Conservation (phyloP, 1,140 invertebrate species). For the Zophobas morio region DNA sequence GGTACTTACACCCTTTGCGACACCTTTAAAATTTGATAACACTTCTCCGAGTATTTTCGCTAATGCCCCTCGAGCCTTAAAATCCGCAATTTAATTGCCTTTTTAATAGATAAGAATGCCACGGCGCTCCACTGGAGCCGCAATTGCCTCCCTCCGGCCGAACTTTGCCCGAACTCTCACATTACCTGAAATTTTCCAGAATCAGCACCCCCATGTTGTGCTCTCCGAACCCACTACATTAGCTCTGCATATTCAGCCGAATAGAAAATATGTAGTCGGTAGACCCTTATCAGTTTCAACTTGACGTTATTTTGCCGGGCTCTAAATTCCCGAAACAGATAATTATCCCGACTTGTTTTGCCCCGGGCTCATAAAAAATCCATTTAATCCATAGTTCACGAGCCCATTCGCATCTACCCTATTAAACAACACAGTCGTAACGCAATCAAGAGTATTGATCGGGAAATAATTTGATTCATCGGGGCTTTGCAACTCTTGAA, state of each 20-base stretch:
- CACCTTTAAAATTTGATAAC: too few relatives aligned
- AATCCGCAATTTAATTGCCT: too few relatives aligned
- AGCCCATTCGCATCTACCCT: neutral
- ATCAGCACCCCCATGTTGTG: neutral
- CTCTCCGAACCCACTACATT: neutral
- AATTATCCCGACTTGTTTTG: constrained; percentile 20
- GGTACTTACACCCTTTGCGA: too few relatives aligned
- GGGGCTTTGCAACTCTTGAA: neutral
- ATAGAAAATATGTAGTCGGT: constrained; percentile 18
- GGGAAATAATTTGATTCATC: neutral
- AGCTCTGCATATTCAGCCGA: constrained; percentile 5
- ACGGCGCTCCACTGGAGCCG: too few relatives aligned
- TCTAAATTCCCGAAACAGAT: constrained; percentile 26
- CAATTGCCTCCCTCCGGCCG: too few relatives aligned
- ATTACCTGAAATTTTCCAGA: too few relatives aligned
- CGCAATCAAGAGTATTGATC: constrained; percentile 2
- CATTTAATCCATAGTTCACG: neutral
- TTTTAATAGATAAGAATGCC: too few relatives aligned
- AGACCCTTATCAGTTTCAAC: constrained; percentile 13
- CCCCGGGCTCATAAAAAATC: neutral
- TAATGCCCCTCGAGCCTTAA: too few relatives aligned
- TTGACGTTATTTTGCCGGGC: neutral
- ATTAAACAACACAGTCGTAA: neutral
- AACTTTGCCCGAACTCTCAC: too few relatives aligned
- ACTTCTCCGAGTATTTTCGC: too few relatives aligned